Evolutionary conservation across 2,113 vertebrate species (phyloP), one percentile per base, ranked within the genome.

Genomic region (Uria lomvia): DNA sequence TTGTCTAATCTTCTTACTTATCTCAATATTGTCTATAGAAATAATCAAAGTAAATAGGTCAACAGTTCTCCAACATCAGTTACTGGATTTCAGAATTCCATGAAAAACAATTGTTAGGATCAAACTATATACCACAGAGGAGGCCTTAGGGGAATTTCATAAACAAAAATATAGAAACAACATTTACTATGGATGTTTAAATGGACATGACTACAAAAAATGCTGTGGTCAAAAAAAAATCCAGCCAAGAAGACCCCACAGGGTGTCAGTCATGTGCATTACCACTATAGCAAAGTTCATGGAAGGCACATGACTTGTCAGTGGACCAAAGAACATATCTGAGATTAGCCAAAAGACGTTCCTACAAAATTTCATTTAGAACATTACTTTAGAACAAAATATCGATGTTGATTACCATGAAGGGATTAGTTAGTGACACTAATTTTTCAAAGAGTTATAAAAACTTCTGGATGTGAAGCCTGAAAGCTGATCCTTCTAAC

Each of bases 131-230:
- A 96, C 32, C 4, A 24, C 42, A 56, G 9, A 22, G 49, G 13
- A 93, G 86, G 26, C 86, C 43, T 76, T 85, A 93, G 55, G 74
- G 43, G 91, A 93, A 59, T 92, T 91, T 93, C 47, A 75, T 81
- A 75, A 86, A 93, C 60, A 94, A 89, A 96, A 91, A 96, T 75
- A 71, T 85, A 96, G 92, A 95, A 97, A 92, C 42, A 93, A 88
- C 74, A 77, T 93, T 63, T 96, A 90, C 85, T 94, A 56, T 78
- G 89, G 71, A 72, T 94, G 23, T 78, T 94, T 94, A 93, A 87
- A 88, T 93, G n/a, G 86, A 72, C 65, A 91, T 45, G 55, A 78
- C 67, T 96, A 53, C 79, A 80, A 88, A 94, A 93, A 90, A 71
- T 43, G 43, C 63, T 88, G 74, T 83, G 62, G 43, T 60, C 50